Percentiles rank a stretch among this genome's conserved stretches.
phyloP scores from a whole-genome alignment of 2,888 invertebrate genomes.

The Pammene aurita region DNA sequence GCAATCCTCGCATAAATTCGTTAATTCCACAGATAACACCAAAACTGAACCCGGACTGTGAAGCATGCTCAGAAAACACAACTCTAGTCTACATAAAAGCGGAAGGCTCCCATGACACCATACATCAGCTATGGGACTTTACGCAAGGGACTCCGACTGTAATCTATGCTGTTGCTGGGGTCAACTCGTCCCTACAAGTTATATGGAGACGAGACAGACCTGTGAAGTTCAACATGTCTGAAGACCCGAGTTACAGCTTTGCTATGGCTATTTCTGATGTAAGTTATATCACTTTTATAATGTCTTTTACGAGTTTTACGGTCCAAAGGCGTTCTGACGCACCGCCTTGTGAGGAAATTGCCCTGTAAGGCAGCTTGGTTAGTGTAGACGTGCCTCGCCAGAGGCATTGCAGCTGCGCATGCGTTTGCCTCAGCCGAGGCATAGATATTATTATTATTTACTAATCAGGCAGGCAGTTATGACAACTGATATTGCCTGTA shows the following conservation, averaged over 20 bases:
- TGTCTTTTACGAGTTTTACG: not conserved
- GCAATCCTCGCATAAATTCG: not conserved
- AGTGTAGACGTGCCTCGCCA: too few relatives aligned
- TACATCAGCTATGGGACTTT: conserved; percentile 88
- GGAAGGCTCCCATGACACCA: conserved; percentile 80
- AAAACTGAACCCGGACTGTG: conserved; percentile 67
- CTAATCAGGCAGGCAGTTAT: too few relatives aligned
- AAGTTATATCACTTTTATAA: conserved; percentile 45
- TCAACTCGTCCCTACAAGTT: conserved; percentile 74
- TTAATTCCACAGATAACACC: conserved; percentile 62
- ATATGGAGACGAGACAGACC: conserved; percentile 72
- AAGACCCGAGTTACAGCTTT: conserved; percentile 81
- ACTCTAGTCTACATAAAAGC: conserved; percentile 82
- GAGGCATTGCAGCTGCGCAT: too few relatives aligned
- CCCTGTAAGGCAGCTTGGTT: too few relatives aligned
- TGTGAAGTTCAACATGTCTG: conserved; percentile 67
- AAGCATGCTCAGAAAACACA: conserved; percentile 56
- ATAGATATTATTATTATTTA: too few relatives aligned
- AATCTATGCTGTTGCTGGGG: conserved; percentile 78
- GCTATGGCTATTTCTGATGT: conserved; percentile 85
- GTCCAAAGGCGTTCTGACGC: too few relatives aligned
- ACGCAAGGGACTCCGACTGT: conserved; percentile 82
- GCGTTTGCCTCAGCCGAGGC: too few relatives aligned
- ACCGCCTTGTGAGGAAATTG: too few relatives aligned
- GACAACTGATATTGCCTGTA: too few relatives aligned